Conservation (phyloP, 2,113 vertebrate genomes). For the Myotis lucifugus region DNA sequence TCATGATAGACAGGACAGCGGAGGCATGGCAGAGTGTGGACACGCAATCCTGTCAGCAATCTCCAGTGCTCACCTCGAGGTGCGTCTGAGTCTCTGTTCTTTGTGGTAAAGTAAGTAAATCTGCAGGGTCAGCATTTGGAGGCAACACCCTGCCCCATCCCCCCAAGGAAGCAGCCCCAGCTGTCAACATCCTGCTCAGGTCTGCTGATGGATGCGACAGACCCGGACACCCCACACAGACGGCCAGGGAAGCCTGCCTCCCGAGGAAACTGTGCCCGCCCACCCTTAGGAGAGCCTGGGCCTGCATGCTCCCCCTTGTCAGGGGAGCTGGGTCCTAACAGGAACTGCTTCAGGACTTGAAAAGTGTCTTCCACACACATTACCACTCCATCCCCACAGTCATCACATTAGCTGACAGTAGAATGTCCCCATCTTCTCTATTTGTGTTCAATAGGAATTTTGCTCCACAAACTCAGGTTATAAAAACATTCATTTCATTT, state of each 20-base stretch:
- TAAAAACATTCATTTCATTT: not conserved
- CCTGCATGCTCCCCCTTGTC: not conserved
- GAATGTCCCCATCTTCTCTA: not conserved
- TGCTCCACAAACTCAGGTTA: not conserved
- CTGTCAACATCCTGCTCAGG: constrained; percentile 4
- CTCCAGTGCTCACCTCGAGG: not conserved
- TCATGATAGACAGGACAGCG: not conserved
- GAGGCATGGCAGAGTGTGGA: not conserved
- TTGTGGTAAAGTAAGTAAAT: not conserved
- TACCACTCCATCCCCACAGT: not conserved
- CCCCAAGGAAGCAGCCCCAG: constrained; percentile 26
- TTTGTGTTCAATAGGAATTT: not conserved
- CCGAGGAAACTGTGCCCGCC: rapidly evolving
- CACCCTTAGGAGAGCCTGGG: not conserved
- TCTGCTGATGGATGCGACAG: not conserved
- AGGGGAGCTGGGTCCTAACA: not conserved
- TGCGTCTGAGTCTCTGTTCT: not conserved
- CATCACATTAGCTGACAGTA: not conserved
- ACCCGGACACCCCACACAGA: not conserved
- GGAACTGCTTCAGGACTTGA: not conserved
- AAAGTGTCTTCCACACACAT: too few relatives aligned
- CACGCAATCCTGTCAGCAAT: not conserved
- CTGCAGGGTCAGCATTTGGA: not conserved
- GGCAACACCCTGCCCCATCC: not conserved
- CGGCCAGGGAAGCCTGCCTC: not conserved